phyloP scores from a whole-genome alignment of 2,888 invertebrate species.

The Agrotis clavis region DNA sequence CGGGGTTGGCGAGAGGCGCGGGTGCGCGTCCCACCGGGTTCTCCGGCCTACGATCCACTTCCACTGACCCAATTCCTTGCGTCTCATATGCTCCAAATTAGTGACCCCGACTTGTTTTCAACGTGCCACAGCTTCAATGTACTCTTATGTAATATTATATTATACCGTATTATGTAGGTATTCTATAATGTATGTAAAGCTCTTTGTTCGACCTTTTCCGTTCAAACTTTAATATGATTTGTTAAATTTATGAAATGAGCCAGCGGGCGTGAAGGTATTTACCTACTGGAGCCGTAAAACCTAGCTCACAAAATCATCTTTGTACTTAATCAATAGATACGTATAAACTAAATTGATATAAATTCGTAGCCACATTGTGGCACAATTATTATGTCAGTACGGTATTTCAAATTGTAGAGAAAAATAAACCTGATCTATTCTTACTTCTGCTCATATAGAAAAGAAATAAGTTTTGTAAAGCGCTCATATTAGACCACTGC shows the following conservation, averaged over 20 bases:
- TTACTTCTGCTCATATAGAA: no score
- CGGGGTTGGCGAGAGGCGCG: conserved; percentile 40
- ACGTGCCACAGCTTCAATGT: conserved; percentile 21
- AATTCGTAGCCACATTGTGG: no score
- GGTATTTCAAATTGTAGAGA: no score
- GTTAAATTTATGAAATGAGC: not conserved
- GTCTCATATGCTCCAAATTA: conserved; percentile 64
- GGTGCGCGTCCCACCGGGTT: conserved; percentile 23
- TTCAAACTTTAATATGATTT: not conserved
- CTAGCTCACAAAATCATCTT: no score
- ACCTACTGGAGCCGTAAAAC: not conserved
- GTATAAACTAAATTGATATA: no score
- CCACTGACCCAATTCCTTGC: conserved; percentile 69
- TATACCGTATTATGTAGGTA: conserved; percentile 1
- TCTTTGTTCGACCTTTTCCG: not conserved
- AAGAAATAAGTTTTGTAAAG: no score
- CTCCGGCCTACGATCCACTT: conserved; percentile 60
- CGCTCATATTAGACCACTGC: no score
- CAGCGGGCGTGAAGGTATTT: no score
- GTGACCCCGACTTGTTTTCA: conserved; percentile 53
- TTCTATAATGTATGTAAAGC: not conserved
- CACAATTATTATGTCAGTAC: no score
- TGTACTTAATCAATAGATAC: no score
- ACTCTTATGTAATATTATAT: conserved; percentile 8
- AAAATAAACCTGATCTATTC: no score